Percentiles rank a stretch among this genome's conserved stretches.
These are phyloP conservation scores for Podotricha telesiphe DNA, from an alignment of 2,888 invertebrate genomes.

Conservation along the genomic window DNA sequence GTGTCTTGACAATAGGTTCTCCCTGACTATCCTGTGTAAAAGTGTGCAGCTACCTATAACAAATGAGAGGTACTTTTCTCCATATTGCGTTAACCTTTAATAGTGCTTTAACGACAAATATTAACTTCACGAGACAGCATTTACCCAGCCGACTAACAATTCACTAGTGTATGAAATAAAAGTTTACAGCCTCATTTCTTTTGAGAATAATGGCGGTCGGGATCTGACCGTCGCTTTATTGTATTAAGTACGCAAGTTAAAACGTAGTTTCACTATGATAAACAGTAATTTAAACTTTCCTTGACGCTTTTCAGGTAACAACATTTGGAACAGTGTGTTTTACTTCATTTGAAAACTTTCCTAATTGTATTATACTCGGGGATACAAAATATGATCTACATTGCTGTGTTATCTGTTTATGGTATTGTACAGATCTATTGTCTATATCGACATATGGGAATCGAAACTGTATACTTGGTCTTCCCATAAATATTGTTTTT, in stretches of 20 bases:
- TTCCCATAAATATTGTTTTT: no score
- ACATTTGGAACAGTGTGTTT: conserved; percentile 20
- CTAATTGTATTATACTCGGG: conserved; percentile 16
- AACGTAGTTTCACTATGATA: conserved; percentile 38
- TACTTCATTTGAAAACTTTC: conserved; percentile 18
- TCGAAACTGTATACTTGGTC: no score
- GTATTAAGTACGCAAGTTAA: conserved; percentile 38
- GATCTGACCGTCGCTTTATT: conserved; percentile 31
- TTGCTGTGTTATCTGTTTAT: background rate
- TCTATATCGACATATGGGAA: background rate
- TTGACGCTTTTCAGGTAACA: conserved; percentile 28
- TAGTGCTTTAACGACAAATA: conserved; percentile 5
- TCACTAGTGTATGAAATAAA: conserved; percentile 33
- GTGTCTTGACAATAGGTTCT: no score
- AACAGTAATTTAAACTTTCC: conserved; percentile 37
- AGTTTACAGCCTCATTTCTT: conserved; percentile 31
- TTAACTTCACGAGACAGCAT: background rate
- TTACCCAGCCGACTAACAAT: conserved; percentile 22
- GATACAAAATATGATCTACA: conserved; percentile 1
- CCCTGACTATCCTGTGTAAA: no score
- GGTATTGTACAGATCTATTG: background rate
- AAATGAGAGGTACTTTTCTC: background rate
- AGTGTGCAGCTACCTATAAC: no score
- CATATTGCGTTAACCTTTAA: background rate
- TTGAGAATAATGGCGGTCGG: conserved; percentile 37